Base-by-base conservation (phyloP, 2,888 invertebrate species). In the Celastrina argiolus region DNA sequence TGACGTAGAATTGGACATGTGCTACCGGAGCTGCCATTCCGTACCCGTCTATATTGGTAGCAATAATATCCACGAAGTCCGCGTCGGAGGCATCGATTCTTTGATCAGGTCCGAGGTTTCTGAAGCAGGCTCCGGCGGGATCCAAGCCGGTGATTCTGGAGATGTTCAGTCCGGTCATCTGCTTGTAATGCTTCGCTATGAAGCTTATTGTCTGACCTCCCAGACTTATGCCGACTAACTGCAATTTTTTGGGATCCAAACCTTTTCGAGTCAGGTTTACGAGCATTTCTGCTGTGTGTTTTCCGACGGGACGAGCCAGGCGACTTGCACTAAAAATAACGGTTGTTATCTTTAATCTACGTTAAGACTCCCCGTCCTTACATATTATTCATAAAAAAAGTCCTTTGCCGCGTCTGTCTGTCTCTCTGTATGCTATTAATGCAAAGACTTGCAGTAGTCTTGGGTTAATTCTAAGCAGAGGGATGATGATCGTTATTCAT, bases 91-190 rank as follows among this genome's bases (percentile, higher is more conserved):
- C 74, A 39, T 88, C 87, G 0, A 88, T 69, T 41, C 87, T 75
- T 1, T 81, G 76, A 4, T 82, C 78, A 2, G 88, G 84, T 0
- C 76, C 76, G 0, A 81, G 74, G 67, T 83, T 78, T 10, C 88
- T 78, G 71, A 87, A 88, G 73, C 88, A 88, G 1, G 87, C 85
- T 0, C 88, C 88, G 1, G 84, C 69, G 0, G 88, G 86, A 8
- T 88, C 88, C 1, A 88, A 64, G 0, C 75, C 87, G 0, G 83
- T 85, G 14, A 79, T 42, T 65, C 83, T 78, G 0, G 82, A 79
- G n/a, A 87, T 71, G 1, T 79, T 87, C 26, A 56, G 70, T 0
- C 87, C 87, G 0, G 86, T 83, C 18, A 82, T 26, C 0, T 70
- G 45, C 59, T 72, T 73, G 67, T 76, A 88, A 71, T 81, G 75